phyloP scores from a whole-genome alignment of 1,140 invertebrate species.

The Solenopsis invicta region DNA sequence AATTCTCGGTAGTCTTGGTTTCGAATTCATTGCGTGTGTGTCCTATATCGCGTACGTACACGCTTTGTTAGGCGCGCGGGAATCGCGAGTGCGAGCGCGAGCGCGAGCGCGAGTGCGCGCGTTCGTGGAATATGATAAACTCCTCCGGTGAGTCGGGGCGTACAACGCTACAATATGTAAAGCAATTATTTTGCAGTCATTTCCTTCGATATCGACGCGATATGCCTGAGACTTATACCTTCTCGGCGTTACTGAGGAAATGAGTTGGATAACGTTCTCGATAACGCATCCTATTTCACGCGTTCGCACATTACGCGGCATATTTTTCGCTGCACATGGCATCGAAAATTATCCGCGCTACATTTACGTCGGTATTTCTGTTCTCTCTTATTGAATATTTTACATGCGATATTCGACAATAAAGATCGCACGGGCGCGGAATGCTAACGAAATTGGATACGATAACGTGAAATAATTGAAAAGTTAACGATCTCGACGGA shows the following conservation, averaged over 20 bases:
- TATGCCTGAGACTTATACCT: conserved; percentile 23
- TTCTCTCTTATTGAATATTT: background rate
- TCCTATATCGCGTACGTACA: conserved; percentile 13
- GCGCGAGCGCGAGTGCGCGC: too few relatives aligned
- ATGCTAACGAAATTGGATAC: background rate
- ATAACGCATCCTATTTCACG: conserved; percentile 62
- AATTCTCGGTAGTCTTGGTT: conserved; percentile 55
- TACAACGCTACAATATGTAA: conserved; percentile 43
- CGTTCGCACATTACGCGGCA: conserved; percentile 54
- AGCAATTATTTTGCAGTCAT: conserved; percentile 53
- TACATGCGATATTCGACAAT: background rate
- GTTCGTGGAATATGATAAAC: conserved; percentile 60
- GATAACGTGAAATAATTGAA: conserved; percentile 4
- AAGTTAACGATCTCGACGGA: background rate
- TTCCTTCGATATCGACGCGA: conserved; percentile 44
- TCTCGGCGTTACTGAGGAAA: conserved; percentile 57
- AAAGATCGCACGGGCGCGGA: background rate
- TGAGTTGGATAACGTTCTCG: conserved; percentile 65
- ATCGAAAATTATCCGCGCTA: conserved; percentile 38
- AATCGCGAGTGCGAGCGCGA: conserved; percentile 1
- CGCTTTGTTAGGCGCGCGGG: conserved; percentile 5
- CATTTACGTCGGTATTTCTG: too few relatives aligned
- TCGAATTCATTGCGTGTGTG: conserved; percentile 47
- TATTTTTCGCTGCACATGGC: conserved; percentile 51
- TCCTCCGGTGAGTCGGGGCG: background rate